phyloP scores from a whole-genome alignment of 1,140 invertebrate species.

The Eulimnadia texana region DNA sequence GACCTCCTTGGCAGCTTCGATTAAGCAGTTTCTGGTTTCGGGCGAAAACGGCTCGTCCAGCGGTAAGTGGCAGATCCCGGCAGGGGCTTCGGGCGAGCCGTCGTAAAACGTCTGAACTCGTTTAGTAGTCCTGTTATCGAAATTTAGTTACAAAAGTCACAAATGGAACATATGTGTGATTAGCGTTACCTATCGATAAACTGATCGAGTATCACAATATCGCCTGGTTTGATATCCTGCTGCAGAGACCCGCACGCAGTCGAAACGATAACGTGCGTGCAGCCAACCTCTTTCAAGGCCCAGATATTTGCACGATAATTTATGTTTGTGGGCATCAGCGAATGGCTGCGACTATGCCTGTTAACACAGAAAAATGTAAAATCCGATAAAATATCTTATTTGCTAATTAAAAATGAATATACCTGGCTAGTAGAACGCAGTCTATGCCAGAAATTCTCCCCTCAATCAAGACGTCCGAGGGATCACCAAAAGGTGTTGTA shows the following conservation, averaged over 20 bases:
- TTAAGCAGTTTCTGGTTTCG: slow-evolving; percentile 48
- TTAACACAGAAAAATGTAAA: slow-evolving; percentile 21
- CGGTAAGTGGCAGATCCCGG: slow-evolving; percentile 79
- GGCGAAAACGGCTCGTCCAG: slow-evolving; percentile 79
- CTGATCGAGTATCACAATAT: slow-evolving; percentile 78
- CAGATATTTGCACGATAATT: slow-evolving; percentile 96
- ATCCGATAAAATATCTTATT: too few species aligned
- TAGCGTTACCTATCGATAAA: slow-evolving; percentile 58
- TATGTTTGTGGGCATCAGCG: slow-evolving; percentile 60
- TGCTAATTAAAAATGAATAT: not conserved
- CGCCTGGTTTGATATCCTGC: slow-evolving; percentile 72
- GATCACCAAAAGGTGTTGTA: slow-evolving; percentile 67
- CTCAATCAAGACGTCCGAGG: slow-evolving; percentile 63
- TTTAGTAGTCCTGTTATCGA: slow-evolving; percentile 34
- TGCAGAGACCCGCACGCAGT: slow-evolving; percentile 84
- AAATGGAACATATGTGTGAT: not conserved
- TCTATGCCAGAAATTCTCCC: slow-evolving; percentile 61
- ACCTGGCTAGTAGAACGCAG: slow-evolving; percentile 67
- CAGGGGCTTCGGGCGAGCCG: slow-evolving; percentile 37
- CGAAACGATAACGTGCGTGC: slow-evolving; percentile 81
- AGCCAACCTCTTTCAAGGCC: slow-evolving; percentile 72
- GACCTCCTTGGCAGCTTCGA: slow-evolving; percentile 45
- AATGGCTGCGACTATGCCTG: slow-evolving; percentile 78
- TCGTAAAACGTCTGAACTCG: slow-evolving; percentile 82
- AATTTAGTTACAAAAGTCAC: not conserved